A percentile compares a stretch with the other conserved stretches of the same genome.
These are phyloP conservation scores for Pseudopipra pipra DNA, from an alignment of 2,113 vertebrate genomes.

Conservation along the genomic window DNA sequence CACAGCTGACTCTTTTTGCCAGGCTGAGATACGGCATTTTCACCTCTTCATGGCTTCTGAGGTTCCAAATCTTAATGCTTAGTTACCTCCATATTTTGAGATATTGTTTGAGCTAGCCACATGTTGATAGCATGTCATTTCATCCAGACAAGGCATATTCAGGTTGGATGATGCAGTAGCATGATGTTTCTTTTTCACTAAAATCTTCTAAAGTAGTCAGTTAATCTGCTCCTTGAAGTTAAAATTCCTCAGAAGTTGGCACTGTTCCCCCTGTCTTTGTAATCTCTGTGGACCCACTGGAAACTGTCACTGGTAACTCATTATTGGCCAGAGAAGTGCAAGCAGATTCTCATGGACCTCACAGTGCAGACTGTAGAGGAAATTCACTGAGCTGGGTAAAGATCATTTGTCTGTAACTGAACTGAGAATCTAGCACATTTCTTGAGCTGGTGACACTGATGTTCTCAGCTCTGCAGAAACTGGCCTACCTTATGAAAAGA, in stretches of 20 bases:
- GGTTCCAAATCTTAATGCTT: background rate
- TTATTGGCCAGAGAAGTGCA: background rate
- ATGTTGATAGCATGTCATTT: background rate
- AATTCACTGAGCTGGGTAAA: fast-evolving
- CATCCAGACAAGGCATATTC: background rate
- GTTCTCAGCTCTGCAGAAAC: background rate
- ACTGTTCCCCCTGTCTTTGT: background rate
- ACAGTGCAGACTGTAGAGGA: background rate
- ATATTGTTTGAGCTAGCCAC: background rate
- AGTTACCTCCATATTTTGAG: background rate
- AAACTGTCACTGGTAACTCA: background rate
- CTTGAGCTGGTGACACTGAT: background rate
- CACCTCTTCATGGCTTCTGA: background rate
- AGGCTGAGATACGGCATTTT: background rate
- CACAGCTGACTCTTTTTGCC: background rate
- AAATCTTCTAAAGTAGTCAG: background rate
- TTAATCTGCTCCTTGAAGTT: background rate
- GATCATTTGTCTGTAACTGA: background rate
- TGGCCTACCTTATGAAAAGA: background rate
- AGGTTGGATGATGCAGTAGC: background rate
- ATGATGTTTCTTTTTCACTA: background rate
- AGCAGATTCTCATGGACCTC: background rate
- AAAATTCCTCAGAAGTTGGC: background rate
- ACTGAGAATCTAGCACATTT: background rate
- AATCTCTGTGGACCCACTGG: background rate